A percentile compares a stretch with the other conserved stretches of the same genome.
These are phyloP conservation scores for Pseudoips prasinana DNA, from an alignment of 2,888 invertebrate species.

Conservation along the genomic window DNA sequence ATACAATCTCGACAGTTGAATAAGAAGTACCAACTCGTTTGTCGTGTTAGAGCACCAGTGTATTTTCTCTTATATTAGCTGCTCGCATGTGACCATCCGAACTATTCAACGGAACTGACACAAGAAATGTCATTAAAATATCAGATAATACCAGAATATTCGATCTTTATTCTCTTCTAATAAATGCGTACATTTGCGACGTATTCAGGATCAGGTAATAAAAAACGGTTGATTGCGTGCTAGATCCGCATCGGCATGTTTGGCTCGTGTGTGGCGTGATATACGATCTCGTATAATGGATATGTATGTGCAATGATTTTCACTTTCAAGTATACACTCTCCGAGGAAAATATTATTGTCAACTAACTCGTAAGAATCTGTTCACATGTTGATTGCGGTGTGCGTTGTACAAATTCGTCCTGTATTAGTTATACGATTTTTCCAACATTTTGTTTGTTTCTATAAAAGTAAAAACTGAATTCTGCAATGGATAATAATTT, in stretches of 20 bases:
- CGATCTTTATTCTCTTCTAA: constrained; percentile 47
- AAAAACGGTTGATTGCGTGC: constrained; percentile 38
- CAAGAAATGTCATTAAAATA: constrained; percentile 72
- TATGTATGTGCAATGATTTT: constrained; percentile 56
- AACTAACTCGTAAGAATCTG: constrained; percentile 2
- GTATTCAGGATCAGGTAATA: constrained; percentile 40
- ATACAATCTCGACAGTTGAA: constrained; percentile 27
- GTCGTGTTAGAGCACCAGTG: constrained; percentile 47
- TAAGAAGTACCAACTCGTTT: constrained; percentile 35
- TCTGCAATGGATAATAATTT: no score
- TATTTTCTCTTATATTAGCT: constrained; percentile 56
- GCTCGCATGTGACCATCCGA: constrained; percentile 72
- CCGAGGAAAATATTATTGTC: constrained; percentile 21
- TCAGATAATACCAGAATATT: constrained; percentile 61
- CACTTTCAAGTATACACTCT: constrained; percentile 63
- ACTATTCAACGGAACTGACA: constrained; percentile 74
- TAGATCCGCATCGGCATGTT: constrained; percentile 39
- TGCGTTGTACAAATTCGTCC: no score
- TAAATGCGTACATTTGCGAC: constrained; percentile 42
- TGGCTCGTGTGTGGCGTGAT: constrained; percentile 46
- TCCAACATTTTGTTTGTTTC: no score
- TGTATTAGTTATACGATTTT: no score
- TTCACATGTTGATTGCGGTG: no score
- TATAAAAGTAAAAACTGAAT: no score
- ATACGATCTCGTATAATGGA: constrained; percentile 36